Evolutionary conservation across 2,888 invertebrate genomes (phyloP).

Genomic region (Mylabris sibirica): DNA sequence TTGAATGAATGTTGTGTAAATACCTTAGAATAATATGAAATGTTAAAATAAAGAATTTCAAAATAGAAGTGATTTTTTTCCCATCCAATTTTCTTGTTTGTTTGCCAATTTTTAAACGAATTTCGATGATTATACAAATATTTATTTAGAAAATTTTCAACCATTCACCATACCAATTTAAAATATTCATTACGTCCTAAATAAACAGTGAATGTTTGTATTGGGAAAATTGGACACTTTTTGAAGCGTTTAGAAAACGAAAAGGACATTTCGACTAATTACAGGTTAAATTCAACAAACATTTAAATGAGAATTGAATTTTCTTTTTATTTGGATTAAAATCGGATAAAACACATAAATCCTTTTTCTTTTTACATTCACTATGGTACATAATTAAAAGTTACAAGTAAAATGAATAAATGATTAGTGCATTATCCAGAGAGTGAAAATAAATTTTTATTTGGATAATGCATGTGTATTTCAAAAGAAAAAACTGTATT

Average conservation of each 20-base stretch:
- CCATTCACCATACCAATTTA: not conserved
- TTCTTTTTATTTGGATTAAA: slow-evolving; percentile 34
- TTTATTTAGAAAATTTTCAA: not conserved
- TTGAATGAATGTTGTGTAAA: slow-evolving; percentile 58
- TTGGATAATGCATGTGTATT: slow-evolving; percentile 15
- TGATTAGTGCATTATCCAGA: not conserved
- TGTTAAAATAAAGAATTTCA: slow-evolving; percentile 57
- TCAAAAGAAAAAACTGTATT: slow-evolving; percentile 18
- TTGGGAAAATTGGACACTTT: not conserved
- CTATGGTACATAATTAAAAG: slow-evolving; percentile 36
- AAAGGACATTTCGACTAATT: not conserved
- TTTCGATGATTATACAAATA: not conserved
- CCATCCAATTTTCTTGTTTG: not conserved
- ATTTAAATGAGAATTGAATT: not conserved
- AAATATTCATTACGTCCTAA: not conserved
- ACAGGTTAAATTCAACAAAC: not conserved
- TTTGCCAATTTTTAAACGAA: not conserved
- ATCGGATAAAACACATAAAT: slow-evolving; percentile 35
- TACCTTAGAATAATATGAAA: slow-evolving; percentile 56
- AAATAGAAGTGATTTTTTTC: slow-evolving; percentile 19
- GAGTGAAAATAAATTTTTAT: not conserved
- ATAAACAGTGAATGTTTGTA: not conserved
- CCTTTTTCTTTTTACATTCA: slow-evolving; percentile 28
- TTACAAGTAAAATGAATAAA: slow-evolving; percentile 21
- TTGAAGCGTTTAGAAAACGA: not conserved